phyloP scores from a whole-genome alignment of 1,140 invertebrate species.

The Choristoneura fumiferana region DNA sequence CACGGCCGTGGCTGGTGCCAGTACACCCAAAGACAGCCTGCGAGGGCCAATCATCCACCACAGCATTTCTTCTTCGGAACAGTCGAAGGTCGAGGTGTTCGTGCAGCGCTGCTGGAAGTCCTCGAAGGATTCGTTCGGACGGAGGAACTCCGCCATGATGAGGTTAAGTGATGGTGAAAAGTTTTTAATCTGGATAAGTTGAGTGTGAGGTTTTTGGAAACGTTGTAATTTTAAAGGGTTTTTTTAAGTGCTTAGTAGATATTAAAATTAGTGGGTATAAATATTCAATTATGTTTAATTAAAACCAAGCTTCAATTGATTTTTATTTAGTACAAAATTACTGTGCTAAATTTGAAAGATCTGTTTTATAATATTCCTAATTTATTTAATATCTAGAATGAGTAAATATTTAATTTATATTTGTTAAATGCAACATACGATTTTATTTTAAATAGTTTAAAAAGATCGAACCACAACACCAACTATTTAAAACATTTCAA shows the following conservation, averaged over 20 bases:
- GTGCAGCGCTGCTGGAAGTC: slow-evolving; percentile 54
- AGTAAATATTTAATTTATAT: too few relatives aligned
- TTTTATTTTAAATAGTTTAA: too few relatives aligned
- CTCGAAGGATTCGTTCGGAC: slow-evolving; percentile 44
- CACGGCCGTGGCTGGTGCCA: slow-evolving; percentile 84
- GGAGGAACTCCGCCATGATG: slow-evolving; percentile 47
- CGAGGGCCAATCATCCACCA: slow-evolving; percentile 74
- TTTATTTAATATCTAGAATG: too few relatives aligned
- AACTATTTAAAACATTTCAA: background rate
- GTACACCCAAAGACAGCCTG: slow-evolving; percentile 68
- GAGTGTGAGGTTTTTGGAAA: background rate
- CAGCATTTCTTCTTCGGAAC: slow-evolving; percentile 74
- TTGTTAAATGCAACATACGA: too few relatives aligned
- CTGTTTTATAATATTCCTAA: too few relatives aligned
- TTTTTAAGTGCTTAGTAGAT: too few relatives aligned
- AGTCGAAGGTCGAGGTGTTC: slow-evolving; percentile 74
- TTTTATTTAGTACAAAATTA: too few relatives aligned
- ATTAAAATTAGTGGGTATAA: too few relatives aligned
- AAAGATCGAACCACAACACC: background rate
- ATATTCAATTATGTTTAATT: too few relatives aligned
- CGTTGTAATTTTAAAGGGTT: too few relatives aligned
- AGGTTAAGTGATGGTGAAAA: background rate
- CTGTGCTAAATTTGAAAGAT: too few relatives aligned
- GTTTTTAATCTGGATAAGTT: background rate
- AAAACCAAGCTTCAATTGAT: too few relatives aligned